Conservation (phyloP, 2,113 vertebrate species). For the Cochlearius cochlearius region DNA sequence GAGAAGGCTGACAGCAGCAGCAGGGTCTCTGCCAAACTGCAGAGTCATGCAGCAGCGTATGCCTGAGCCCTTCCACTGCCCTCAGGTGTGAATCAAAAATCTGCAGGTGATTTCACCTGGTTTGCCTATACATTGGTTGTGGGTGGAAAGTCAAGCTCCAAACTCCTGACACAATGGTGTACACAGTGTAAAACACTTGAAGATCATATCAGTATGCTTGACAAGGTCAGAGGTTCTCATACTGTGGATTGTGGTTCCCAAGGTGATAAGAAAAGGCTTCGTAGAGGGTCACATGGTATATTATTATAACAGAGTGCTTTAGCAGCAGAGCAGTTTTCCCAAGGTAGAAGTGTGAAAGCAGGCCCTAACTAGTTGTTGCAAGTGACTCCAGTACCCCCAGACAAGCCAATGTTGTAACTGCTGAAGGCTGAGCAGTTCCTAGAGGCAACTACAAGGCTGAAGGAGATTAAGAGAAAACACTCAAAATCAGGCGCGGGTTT, state of each 20-base stretch:
- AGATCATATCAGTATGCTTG: neutral
- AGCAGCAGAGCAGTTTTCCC: neutral
- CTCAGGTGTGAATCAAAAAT: neutral
- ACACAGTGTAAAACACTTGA: neutral
- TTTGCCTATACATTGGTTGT: neutral
- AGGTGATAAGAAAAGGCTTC: neutral
- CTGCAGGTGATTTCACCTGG: neutral
- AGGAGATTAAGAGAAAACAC: neutral
- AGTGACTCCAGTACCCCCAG: neutral
- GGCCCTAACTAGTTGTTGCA: neutral
- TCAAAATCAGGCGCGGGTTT: neutral
- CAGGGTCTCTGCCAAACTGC: neutral
- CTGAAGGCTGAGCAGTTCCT: neutral
- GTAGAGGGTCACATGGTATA: neutral
- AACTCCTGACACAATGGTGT: neutral
- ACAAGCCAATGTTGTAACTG: neutral
- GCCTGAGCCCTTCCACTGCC: neutral
- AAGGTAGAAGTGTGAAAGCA: neutral
- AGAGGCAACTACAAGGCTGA: neutral
- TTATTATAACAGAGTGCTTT: neutral
- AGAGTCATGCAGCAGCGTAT: accelerated
- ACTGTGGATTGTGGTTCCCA: neutral
- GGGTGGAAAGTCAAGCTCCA: neutral
- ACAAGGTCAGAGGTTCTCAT: neutral
- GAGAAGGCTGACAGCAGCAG: neutral